A percentile compares a stretch with the other conserved stretches of the same genome.
Evolutionary conservation across 2,888 invertebrate genomes (phyloP).

Genomic region (Eurytoma californica): DNA sequence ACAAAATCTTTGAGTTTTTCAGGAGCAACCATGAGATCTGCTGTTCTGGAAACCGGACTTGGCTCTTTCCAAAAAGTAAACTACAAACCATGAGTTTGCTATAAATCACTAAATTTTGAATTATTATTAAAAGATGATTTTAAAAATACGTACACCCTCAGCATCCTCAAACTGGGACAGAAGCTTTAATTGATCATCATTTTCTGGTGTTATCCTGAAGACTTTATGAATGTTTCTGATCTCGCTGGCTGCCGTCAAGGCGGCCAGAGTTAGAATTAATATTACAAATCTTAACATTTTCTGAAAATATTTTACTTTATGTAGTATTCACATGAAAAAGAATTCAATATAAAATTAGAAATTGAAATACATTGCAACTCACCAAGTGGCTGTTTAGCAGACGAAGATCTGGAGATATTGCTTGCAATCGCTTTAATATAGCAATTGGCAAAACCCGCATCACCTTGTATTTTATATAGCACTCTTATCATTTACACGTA

Average conservation of each 20-base stretch:
- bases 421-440: slow-evolving; percentile 14
- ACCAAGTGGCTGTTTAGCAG: neutral
- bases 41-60: slow-evolving; percentile 72
- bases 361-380: no score
- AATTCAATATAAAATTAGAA: neutral
- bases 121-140: neutral
- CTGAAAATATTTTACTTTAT: neutral
- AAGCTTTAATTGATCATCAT: slow-evolving; percentile 28
- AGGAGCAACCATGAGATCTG: slow-evolving; percentile 80
- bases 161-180: slow-evolving; percentile 12
- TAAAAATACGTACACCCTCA: slow-evolving; percentile 20
- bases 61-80: slow-evolving; percentile 61
- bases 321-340: neutral
- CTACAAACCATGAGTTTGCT: slow-evolving; percentile 39
- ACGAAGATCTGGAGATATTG: no score
- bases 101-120: neutral
- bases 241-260: neutral
- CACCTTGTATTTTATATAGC: neutral
- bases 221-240: slow-evolving; percentile 15
- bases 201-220: slow-evolving; percentile 30
- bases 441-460: neutral
- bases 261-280: neutral
- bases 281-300: slow-evolving; percentile 11
- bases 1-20: slow-evolving; percentile 75
- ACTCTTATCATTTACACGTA: slow-evolving; percentile 9